phyloP scores from a whole-genome alignment of 2,113 vertebrate genomes.

The Nettapus auritus region DNA sequence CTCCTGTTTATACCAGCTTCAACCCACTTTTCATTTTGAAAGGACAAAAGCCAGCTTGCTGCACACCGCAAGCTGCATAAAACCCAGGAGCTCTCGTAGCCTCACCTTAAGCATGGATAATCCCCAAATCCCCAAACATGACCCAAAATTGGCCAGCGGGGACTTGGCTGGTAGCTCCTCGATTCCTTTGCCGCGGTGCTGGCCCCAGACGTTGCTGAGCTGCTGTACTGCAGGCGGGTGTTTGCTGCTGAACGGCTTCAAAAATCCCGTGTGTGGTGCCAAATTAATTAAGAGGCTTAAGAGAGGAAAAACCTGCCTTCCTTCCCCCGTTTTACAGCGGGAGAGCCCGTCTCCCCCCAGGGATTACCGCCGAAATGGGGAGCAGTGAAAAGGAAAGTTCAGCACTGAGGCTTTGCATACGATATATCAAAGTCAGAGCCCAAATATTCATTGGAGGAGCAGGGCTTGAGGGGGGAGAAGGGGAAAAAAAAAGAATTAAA shows the following conservation, averaged over 20 bases:
- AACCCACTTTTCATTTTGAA: neutral
- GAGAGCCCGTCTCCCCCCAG: neutral
- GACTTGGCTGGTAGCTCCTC: neutral
- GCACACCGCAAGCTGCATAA: neutral
- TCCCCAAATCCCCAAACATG: neutral
- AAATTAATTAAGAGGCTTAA: conserved; percentile 56
- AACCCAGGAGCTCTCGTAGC: neutral
- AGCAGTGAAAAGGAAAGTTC: conserved; percentile 58
- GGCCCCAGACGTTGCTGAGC: neutral
- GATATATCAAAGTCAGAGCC: conserved; percentile 44
- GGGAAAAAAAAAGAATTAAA: neutral
- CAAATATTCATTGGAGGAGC: conserved; percentile 20
- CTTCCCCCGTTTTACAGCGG: neutral
- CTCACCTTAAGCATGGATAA: neutral
- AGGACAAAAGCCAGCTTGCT: neutral
- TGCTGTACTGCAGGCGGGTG: conserved; percentile 14
- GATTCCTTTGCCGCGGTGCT: neutral
- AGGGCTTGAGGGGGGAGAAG: neutral
- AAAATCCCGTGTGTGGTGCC: conserved; percentile 9
- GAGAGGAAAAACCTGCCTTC: conserved; percentile 37
- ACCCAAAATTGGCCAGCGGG: neutral
- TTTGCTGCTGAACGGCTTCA: conserved; percentile 17
- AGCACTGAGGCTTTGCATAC: conserved; percentile 38
- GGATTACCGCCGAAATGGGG: conserved; percentile 58
- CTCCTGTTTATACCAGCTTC: neutral